Conservation (phyloP, 2,113 vertebrate species). For the Todiramphus chloris region DNA sequence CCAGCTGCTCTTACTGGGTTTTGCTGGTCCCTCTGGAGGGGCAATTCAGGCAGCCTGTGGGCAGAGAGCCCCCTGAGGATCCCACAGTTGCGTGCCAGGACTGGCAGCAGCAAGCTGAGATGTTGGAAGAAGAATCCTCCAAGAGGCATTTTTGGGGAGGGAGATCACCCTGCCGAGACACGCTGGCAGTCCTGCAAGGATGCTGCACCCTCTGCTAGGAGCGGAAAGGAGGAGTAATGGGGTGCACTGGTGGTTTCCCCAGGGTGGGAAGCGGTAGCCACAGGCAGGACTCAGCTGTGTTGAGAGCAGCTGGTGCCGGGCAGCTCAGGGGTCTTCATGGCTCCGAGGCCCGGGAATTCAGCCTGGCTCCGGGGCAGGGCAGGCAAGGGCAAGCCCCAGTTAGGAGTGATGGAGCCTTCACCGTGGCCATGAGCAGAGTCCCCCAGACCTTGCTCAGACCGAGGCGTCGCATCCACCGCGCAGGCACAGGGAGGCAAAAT, state of each 20-base stretch:
- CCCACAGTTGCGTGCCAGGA: not conserved
- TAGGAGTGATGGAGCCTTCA: not conserved
- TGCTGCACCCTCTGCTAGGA: not conserved
- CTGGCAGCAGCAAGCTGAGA: not conserved
- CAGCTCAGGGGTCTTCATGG: not conserved
- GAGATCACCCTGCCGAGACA: not conserved
- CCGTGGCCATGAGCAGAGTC: not conserved
- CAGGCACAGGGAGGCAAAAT: rapidly evolving
- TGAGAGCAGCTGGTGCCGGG: not conserved
- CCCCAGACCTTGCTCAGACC: rapidly evolving
- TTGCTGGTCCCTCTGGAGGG: not conserved
- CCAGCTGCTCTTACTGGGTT: not conserved
- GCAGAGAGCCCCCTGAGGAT: not conserved
- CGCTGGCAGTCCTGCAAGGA: not conserved
- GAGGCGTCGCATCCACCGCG: not conserved
- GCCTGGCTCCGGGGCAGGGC: not conserved
- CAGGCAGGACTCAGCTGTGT: not conserved
- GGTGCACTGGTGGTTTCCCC: not conserved
- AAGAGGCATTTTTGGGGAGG: not conserved
- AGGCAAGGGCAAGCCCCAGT: not conserved
- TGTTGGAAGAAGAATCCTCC: not conserved
- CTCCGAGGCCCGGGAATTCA: not conserved
- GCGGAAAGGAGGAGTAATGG: not conserved
- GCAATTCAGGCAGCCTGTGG: not conserved
- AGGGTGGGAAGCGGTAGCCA: not conserved